Evolutionary conservation across 1,140 invertebrate genomes (phyloP).

Genomic region (Chrysopa pallens): DNA sequence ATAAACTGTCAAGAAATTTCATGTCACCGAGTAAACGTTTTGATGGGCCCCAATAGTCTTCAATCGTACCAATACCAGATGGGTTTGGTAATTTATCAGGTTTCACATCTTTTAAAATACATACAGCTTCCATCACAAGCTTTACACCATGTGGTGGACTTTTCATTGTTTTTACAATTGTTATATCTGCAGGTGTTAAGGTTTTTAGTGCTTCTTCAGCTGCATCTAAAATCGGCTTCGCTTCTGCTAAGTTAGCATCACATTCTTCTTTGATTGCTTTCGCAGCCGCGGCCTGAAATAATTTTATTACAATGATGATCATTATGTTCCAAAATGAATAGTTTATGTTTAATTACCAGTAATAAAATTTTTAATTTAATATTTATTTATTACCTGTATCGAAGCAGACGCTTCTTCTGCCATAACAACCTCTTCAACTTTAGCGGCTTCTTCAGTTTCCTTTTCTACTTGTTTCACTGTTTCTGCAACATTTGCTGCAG

Average conservation of each 20-base stretch:
- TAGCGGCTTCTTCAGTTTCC: conserved; percentile 68
- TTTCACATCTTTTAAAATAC: conserved; percentile 77
- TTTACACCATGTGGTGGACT: conserved; percentile 86
- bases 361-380: not conserved
- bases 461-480: conserved; percentile 62
- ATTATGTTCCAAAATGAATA: conserved; percentile 11
- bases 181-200: conserved; percentile 80
- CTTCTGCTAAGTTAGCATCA: conserved; percentile 82
- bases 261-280: conserved; percentile 90
- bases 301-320: not conserved
- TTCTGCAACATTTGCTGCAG: conserved; percentile 65
- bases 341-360: not conserved
- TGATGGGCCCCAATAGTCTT: conserved; percentile 89
- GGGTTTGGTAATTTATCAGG: conserved; percentile 67
- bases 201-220: conserved; percentile 82
- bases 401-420: conserved; percentile 43
- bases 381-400: conserved; percentile 25
- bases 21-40: conserved; percentile 81
- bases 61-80: conserved; percentile 52
- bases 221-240: conserved; percentile 80
- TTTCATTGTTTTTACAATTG: conserved; percentile 94
- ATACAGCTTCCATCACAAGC: conserved; percentile 91
- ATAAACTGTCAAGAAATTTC: conserved; percentile 68
- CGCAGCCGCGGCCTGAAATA: conserved; percentile 43
- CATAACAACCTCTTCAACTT: conserved; percentile 47